Percentiles rank a stretch among this genome's conserved stretches.
Conservation (phyloP, 2,888 invertebrate genomes). For the Amiota communis region DNA sequence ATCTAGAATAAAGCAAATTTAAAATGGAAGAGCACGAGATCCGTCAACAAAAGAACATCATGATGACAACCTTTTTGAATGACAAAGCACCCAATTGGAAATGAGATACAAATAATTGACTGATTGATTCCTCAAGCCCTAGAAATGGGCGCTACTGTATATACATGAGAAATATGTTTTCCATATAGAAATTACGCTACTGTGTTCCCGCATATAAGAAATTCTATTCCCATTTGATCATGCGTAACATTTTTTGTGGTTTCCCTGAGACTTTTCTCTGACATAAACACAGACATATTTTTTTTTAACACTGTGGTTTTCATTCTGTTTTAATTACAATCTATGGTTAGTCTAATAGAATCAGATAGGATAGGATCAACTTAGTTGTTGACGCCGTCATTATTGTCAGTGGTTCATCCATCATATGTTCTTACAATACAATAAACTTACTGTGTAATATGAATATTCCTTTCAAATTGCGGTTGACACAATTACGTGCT, state of each 20-base stretch:
- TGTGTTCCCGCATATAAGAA: no score
- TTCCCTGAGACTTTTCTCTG: not conserved
- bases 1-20: slow-evolving; percentile 12
- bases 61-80: no score
- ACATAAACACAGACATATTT: not conserved
- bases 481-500: slow-evolving; percentile 40
- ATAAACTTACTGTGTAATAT: not conserved
- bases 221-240: no score
- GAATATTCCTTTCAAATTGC: slow-evolving; percentile 6
- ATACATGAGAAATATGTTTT: no score
- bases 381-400: not conserved
- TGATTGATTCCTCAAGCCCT: no score
- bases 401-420: not conserved
- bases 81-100: no score
- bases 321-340: not conserved
- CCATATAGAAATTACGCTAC: no score
- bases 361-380: not conserved
- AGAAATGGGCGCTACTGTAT: no score
- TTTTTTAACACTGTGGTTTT: not conserved
- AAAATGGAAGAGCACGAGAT: not conserved
- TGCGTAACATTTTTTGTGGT: not conserved
- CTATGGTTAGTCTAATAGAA: no score
- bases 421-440: not conserved
- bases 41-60: no score
- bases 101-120: no score